These are phyloP conservation scores for Drosophila picticornis DNA, from an alignment of 2,888 invertebrate genomes.

Conservation along the genomic window DNA sequence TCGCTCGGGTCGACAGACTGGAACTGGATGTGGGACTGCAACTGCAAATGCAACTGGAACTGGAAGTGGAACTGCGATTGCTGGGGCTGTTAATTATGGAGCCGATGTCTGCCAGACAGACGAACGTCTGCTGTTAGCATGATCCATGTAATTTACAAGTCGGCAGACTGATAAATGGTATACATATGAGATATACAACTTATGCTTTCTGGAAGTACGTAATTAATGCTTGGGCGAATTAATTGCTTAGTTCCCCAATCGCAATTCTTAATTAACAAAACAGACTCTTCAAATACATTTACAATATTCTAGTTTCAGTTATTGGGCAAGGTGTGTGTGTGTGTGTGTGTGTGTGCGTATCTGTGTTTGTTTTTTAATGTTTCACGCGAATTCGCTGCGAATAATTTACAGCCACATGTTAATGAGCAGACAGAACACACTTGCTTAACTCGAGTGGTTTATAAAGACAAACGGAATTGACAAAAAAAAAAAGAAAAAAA, in stretches of 20 bases:
- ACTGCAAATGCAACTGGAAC: not conserved
- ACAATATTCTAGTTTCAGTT: constrained; percentile 13
- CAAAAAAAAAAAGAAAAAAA: constrained; percentile 14
- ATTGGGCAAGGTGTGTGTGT: constrained; percentile 13
- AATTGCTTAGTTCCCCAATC: constrained; percentile 36
- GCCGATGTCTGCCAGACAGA: constrained; percentile 12
- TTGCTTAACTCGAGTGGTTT: constrained; percentile 44
- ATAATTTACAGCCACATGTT: constrained; percentile 55
- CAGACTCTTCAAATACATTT: constrained; percentile 11
- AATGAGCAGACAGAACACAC: constrained; percentile 47
- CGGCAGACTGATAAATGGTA: constrained; percentile 26
- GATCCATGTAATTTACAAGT: constrained; percentile 58
- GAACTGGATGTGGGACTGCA: not conserved
- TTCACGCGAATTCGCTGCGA: constrained; percentile 51
- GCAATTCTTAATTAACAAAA: constrained; percentile 39
- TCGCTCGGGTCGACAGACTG: constrained; percentile 14
- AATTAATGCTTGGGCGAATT: constrained; percentile 11
- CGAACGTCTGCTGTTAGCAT: constrained; percentile 36
- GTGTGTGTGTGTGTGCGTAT: not conserved
- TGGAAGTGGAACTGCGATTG: constrained; percentile 9
- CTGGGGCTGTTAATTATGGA: constrained; percentile 45
- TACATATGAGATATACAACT: not conserved
- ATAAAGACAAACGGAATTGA: constrained; percentile 38
- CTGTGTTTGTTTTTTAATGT: constrained; percentile 16
- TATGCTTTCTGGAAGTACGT: constrained; percentile 6